Conservation (phyloP, 2,888 invertebrate species). For the Listrodromus nycthemerus region DNA sequence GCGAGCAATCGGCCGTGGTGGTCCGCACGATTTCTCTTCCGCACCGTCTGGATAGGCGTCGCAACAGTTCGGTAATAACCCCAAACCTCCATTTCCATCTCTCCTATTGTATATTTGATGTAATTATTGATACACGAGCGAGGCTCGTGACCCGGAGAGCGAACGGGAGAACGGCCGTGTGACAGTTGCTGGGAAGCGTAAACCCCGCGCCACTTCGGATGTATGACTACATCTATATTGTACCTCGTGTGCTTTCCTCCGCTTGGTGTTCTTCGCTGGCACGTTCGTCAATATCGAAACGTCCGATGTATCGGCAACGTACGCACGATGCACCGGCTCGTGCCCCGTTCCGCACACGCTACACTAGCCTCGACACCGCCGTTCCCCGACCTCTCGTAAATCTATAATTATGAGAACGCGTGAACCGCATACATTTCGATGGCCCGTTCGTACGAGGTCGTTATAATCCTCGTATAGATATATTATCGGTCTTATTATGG, state of each 20-base stretch:
- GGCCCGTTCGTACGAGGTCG: neutral
- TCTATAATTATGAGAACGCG: conserved; percentile 44
- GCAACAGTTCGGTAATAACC: conserved; percentile 32
- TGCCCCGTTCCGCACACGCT: neutral
- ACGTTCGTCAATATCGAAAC: conserved; percentile 69
- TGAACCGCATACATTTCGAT: conserved; percentile 28
- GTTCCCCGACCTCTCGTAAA: conserved; percentile 31
- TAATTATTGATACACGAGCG: conserved; percentile 69
- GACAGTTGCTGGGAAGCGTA: conserved; percentile 59
- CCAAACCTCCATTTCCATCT: conserved; percentile 27
- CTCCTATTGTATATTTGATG: conserved; percentile 67
- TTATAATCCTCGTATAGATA: neutral
- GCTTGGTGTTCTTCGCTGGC: conserved; percentile 30
- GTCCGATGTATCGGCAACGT: conserved; percentile 23
- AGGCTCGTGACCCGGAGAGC: conserved; percentile 24
- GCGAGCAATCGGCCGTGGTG: conserved; percentile 40
- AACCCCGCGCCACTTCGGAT: conserved; percentile 21
- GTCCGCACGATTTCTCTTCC: conserved; percentile 59
- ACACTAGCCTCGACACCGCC: neutral
- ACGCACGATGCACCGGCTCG: neutral
- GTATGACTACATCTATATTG: conserved; percentile 13
- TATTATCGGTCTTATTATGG: conserved; percentile 6
- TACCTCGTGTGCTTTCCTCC: neutral
- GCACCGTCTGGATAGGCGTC: conserved; percentile 48
- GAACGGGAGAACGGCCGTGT: conserved; percentile 44